Evolutionary conservation across 1,140 invertebrate species (phyloP).

Genomic region (Latrodectus geometricus): DNA sequence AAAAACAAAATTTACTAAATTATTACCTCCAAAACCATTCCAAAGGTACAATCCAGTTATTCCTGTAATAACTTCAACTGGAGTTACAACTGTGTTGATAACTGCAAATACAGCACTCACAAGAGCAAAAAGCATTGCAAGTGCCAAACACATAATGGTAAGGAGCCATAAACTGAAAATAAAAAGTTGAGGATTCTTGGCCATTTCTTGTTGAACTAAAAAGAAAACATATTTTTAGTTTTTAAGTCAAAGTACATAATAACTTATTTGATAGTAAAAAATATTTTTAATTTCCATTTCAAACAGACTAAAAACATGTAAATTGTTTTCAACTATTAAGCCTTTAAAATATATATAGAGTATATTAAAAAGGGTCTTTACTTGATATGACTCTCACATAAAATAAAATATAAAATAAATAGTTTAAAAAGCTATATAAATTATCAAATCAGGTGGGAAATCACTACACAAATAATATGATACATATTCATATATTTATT

Average conservation of each 20-base stretch:
- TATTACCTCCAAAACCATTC: slow-evolving; percentile 81
- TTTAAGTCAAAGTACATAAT: not conserved
- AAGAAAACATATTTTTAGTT: not conserved
- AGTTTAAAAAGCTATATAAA: too few species aligned
- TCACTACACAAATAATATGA: too few species aligned
- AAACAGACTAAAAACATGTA: too few species aligned
- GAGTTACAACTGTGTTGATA: slow-evolving; percentile 81
- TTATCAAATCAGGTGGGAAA: too few species aligned
- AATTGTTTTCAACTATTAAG: too few species aligned
- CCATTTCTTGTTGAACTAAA: slow-evolving; percentile 75
- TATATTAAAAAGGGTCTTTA: too few species aligned
- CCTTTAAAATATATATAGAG: too few species aligned
- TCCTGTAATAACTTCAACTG: slow-evolving; percentile 79
- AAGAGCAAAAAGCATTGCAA: slow-evolving; percentile 77
- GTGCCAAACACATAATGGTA: slow-evolving; percentile 76
- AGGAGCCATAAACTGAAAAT: slow-evolving; percentile 79
- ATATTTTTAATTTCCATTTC: too few species aligned
- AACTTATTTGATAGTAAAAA: too few species aligned
- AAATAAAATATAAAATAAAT: too few species aligned
- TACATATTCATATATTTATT: too few species aligned
- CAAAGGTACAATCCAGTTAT: slow-evolving; percentile 84
- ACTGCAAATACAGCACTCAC: slow-evolving; percentile 80
- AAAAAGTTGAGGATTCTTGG: slow-evolving; percentile 76
- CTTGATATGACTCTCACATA: too few species aligned
- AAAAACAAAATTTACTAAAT: not conserved